Conservation (phyloP, 2,888 invertebrate genomes). For the Dascillus cervinus region DNA sequence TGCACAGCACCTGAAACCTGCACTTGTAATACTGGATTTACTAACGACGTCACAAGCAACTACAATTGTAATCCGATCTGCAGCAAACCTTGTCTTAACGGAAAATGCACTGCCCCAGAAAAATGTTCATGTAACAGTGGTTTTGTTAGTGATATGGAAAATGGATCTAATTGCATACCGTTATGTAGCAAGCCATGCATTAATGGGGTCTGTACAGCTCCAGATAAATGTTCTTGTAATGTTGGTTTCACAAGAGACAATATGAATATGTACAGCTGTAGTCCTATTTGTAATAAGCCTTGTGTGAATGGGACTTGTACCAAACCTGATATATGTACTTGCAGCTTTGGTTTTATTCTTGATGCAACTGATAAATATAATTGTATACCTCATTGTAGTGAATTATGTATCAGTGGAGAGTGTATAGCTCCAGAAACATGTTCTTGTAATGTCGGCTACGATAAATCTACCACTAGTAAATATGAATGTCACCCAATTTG, state of each 20-base stretch:
- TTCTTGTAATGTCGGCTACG: slow-evolving; percentile 30
- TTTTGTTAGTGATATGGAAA: slow-evolving; percentile 13
- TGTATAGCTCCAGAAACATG: slow-evolving; percentile 38
- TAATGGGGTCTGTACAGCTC: slow-evolving; percentile 24
- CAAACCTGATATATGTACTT: slow-evolving; percentile 7
- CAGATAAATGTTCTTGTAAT: slow-evolving; percentile 4
- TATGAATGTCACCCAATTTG: slow-evolving; percentile 5
- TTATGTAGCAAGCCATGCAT: slow-evolving; percentile 24
- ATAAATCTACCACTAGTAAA: slow-evolving; percentile 3
- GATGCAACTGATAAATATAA: slow-evolving; percentile 5
- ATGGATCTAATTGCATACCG: slow-evolving; percentile 9
- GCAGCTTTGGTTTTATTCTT: slow-evolving; percentile 3
- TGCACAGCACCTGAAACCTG: slow-evolving; percentile 35
- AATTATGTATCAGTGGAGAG: slow-evolving; percentile 31
- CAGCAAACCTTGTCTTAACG: slow-evolving; percentile 6
- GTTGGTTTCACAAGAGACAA: slow-evolving; percentile 3
- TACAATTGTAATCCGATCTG: slow-evolving; percentile 7
- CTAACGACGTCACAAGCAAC: slow-evolving; percentile 34
- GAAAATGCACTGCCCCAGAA: slow-evolving; percentile 29
- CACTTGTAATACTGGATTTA: slow-evolving; percentile 48
- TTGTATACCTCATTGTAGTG: slow-evolving; percentile 26
- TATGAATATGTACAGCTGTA: slow-evolving; percentile 10
- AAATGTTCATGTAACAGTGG: slow-evolving; percentile 33
- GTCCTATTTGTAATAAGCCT: slow-evolving; percentile 9
- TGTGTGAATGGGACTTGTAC: slow-evolving; percentile 13